phyloP scores from a whole-genome alignment of 2,888 invertebrate species.

The Gortyna flavago region DNA sequence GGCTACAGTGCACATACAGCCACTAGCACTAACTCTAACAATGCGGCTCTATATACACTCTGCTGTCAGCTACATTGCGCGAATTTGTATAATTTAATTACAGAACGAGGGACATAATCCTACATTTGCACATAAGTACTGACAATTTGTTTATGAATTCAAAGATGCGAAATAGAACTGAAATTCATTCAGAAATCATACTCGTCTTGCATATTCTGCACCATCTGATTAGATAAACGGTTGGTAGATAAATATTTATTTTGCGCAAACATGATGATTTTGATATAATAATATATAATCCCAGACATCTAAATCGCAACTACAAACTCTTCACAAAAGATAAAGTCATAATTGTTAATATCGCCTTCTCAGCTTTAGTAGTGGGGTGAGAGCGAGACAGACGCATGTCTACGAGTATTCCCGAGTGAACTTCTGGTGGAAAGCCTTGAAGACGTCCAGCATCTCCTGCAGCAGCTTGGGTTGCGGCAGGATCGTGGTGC shows the following conservation, averaged over 20 bases:
- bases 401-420: slow-evolving; percentile 71
- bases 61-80: neutral
- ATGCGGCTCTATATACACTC: neutral
- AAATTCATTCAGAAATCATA: neutral
- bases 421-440: slow-evolving; percentile 94
- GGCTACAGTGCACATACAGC: slow-evolving; percentile 14
- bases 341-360: slow-evolving; percentile 1
- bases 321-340: slow-evolving; percentile 21
- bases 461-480: slow-evolving; percentile 94
- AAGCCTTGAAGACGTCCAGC: slow-evolving; percentile 94
- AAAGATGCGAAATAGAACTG: slow-evolving; percentile 33
- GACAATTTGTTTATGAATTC: slow-evolving; percentile 8
- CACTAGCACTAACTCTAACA: slow-evolving; percentile 10
- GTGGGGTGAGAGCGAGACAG: neutral
- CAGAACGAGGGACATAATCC: slow-evolving; percentile 7
- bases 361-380: neutral
- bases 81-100: neutral
- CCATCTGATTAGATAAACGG: slow-evolving; percentile 6
- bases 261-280: neutral
- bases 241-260: neutral
- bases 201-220: neutral
- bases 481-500: slow-evolving; percentile 98
- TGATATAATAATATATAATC: too few species aligned
- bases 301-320: slow-evolving; percentile 39
- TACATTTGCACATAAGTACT: slow-evolving; percentile 19